Evolutionary conservation across 2,888 invertebrate species (phyloP).

Genomic region (Campoplex capitator): DNA sequence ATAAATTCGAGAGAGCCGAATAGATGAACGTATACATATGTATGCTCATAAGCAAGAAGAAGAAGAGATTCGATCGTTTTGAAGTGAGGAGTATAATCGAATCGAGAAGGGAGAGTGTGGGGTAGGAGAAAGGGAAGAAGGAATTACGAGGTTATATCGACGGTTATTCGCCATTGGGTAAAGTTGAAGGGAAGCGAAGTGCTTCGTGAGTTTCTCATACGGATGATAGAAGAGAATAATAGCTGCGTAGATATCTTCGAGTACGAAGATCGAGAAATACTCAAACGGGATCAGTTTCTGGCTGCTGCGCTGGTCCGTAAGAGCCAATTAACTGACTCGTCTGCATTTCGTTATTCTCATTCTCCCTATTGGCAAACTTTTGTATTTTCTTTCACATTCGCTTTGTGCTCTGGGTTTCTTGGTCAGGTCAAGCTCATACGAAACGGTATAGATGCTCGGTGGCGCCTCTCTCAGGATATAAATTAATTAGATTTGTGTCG

Average conservation of each 20-base stretch:
- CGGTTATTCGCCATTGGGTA: constrained; percentile 38
- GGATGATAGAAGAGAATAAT: constrained; percentile 34
- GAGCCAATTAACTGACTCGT: constrained; percentile 59
- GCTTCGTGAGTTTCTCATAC: constrained; percentile 4
- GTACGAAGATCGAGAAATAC: constrained; percentile 1
- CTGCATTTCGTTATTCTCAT: constrained; percentile 9
- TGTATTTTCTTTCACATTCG: constrained; percentile 21
- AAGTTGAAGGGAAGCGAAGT: constrained; percentile 19
- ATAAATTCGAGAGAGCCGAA: constrained; percentile 39
- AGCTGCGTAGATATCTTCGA: constrained; percentile 6
- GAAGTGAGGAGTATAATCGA: constrained; percentile 58
- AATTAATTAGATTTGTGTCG: constrained; percentile 84
- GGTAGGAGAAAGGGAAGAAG: not conserved
- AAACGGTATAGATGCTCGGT: constrained; percentile 69
- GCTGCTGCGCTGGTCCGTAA: constrained; percentile 23
- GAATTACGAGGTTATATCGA: constrained; percentile 55
- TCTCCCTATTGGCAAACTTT: constrained; percentile 8
- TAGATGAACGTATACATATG: not conserved
- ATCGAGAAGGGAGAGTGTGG: not conserved
- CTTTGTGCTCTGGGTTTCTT: constrained; percentile 16
- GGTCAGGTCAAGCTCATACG: constrained; percentile 39
- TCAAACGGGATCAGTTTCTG: constrained; percentile 42
- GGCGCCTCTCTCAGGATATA: constrained; percentile 83
- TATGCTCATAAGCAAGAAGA: constrained; percentile 5
- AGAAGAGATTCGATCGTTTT: constrained; percentile 44